Evolutionary conservation across 2,797 vertebrate genomes (phyloP).

Genomic region (Miopithecus talapoin): DNA sequence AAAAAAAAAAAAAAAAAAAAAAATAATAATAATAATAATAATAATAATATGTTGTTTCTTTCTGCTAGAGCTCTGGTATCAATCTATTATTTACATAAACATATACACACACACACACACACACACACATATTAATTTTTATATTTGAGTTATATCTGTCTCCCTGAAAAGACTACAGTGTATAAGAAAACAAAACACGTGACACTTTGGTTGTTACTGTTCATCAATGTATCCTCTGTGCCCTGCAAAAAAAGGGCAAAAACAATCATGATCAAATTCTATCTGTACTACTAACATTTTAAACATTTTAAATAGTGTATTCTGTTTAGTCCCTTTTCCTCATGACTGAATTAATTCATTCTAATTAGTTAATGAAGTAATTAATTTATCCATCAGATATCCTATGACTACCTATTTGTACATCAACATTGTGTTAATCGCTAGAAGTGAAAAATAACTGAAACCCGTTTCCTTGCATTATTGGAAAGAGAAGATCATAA

Average conservation of each 20-base stretch:
- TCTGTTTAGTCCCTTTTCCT: neutral
- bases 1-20: too few relatives aligned
- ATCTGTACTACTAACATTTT: neutral
- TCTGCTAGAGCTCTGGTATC: neutral
- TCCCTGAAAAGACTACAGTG: neutral
- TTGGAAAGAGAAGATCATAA: neutral
- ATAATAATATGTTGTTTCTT: neutral
- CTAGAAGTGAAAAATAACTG: neutral
- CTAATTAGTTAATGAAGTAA: neutral
- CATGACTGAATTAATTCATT: neutral
- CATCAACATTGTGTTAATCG: neutral
- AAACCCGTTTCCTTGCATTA: neutral
- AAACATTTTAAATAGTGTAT: neutral
- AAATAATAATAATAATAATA: too few relatives aligned
- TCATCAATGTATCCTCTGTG: neutral
- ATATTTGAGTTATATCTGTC: neutral
- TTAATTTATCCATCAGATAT: neutral
- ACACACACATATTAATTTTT: neutral
- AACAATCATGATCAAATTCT: neutral
- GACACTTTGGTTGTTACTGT: neutral
- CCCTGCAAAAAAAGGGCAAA: neutral
- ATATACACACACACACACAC: neutral
- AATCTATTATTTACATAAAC: neutral
- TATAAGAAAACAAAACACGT: neutral
- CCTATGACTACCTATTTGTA: neutral